Base-by-base conservation (phyloP, 2,888 invertebrate genomes). In the Ecdyonurus torrentis region DNA sequence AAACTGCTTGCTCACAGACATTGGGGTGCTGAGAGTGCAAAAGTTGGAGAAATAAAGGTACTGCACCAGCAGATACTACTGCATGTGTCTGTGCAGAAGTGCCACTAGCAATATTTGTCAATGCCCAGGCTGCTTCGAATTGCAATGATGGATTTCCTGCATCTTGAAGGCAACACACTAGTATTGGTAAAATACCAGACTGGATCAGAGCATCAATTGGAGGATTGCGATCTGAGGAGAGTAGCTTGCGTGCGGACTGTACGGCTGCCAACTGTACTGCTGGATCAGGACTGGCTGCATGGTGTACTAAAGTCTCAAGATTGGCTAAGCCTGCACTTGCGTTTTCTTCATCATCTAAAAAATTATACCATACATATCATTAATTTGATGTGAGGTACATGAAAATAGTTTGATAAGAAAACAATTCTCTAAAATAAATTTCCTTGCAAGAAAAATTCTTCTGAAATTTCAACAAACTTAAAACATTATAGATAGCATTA, bases 1-100 rank as follows among this genome's bases (percentile, higher is more conserved):
- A 99, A 3, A 99, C 98, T 7, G 98, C 96, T 76, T 99, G 99
- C 77, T 99, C 98, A 72, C 97, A 97, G 5, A 99, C 98, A 77
- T 95, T 97, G 73, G 94, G 92, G 74, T 95, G 94, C 52, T 89
- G 87, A 50, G 98, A 98, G 75, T 87, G 83, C 63, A 99, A 81
- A 66, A 99, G 82, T 73, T 90, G 86, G 63, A 99, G 80, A 78
- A 99, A 98, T 65, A 91, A 82, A 63, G 98, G 97, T 63, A 98
- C 97, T 58, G 98, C 98, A 68, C 96, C 96, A 23, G 94, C 92
- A 67, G 84, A 82, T 5, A 97, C 94, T 63, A 97, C 96, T 71
- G 89, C 83, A 74, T 85, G 81, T 79, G 96, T 97, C 78, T 97
- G 96, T 69, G 85, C 83, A 5, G 95, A 93, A 63, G 93, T 95